Evolutionary conservation across 2,113 vertebrate genomes (phyloP).

Genomic region (Pao palembangensis): DNA sequence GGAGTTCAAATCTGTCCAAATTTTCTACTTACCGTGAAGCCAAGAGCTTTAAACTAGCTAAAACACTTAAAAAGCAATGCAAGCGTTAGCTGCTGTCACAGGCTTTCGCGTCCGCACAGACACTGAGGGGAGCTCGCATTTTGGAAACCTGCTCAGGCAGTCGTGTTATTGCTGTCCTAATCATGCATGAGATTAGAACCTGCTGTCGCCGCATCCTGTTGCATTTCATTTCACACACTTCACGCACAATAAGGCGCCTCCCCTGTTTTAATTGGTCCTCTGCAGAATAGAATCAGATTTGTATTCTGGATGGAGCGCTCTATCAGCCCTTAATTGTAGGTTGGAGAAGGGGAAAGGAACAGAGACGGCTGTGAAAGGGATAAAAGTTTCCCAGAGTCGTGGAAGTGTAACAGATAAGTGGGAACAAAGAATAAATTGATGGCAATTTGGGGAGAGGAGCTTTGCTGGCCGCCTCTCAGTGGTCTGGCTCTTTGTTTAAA

Average conservation of each 20-base stretch:
- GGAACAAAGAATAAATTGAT: conserved; percentile 51
- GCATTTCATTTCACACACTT: conserved; percentile 24
- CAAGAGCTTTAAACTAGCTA: too few species aligned
- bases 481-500: conserved; percentile 47
- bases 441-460: conserved; percentile 45
- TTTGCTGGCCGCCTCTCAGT: conserved; percentile 35
- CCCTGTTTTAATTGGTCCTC: conserved; percentile 20
- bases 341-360: conserved; percentile 28
- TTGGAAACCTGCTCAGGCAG: conserved; percentile 61
- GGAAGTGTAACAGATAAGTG: conserved; percentile 43
- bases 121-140: conserved; percentile 10
- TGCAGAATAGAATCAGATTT: conserved; percentile 44
- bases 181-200: conserved; percentile 66
- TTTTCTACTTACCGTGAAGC: too few species aligned
- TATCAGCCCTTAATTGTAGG: conserved; percentile 36
- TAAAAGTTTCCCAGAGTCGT: conserved; percentile 46
- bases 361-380: conserved; percentile 27
- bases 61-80: too few species aligned
- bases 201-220: conserved; percentile 46
- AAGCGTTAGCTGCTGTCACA: background rate
- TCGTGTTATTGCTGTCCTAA: conserved; percentile 66
- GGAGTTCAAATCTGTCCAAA: too few species aligned
- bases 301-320: conserved; percentile 16
- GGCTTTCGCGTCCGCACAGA: conserved; percentile 7
- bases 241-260: background rate